phyloP scores from a whole-genome alignment of 2,797 vertebrate genomes.

The Girardinus metallicus region DNA sequence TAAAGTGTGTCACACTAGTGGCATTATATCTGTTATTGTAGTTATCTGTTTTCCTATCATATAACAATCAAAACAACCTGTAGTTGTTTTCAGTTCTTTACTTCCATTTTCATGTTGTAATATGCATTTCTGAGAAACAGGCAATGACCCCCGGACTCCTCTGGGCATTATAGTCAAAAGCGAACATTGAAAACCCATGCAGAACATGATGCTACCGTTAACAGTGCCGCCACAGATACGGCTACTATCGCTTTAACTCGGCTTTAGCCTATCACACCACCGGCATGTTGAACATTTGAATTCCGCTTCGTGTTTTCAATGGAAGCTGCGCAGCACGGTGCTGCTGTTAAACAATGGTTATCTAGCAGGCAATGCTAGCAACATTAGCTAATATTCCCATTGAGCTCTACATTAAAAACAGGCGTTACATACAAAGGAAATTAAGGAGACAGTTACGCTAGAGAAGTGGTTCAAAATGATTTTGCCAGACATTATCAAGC shows the following conservation, averaged over 20 bases:
- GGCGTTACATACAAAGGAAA: neutral
- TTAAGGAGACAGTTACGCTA: neutral
- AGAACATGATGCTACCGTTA: slow-evolving; percentile 14
- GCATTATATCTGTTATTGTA: neutral
- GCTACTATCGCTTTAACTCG: neutral
- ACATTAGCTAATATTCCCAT: slow-evolving; percentile 37
- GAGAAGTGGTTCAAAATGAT: neutral
- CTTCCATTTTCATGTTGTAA: neutral
- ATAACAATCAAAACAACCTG: neutral
- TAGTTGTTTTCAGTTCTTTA: neutral
- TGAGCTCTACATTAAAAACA: neutral
- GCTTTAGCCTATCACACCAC: neutral
- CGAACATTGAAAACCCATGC: neutral
- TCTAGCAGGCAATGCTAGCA: slow-evolving; percentile 31
- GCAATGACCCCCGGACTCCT: neutral
- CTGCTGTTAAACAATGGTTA: slow-evolving; percentile 60
- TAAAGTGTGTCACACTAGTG: neutral
- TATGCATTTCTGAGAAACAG: neutral
- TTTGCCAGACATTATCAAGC: accelerated
- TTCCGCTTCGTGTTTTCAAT: neutral
- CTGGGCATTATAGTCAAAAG: neutral
- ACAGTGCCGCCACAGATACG: neutral
- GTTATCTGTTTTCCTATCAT: neutral
- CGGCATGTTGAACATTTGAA: neutral
- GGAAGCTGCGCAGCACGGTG: slow-evolving; percentile 5